Evolutionary conservation across 1,140 invertebrate genomes (phyloP).

Genomic region (Drosophila nasuta): DNA sequence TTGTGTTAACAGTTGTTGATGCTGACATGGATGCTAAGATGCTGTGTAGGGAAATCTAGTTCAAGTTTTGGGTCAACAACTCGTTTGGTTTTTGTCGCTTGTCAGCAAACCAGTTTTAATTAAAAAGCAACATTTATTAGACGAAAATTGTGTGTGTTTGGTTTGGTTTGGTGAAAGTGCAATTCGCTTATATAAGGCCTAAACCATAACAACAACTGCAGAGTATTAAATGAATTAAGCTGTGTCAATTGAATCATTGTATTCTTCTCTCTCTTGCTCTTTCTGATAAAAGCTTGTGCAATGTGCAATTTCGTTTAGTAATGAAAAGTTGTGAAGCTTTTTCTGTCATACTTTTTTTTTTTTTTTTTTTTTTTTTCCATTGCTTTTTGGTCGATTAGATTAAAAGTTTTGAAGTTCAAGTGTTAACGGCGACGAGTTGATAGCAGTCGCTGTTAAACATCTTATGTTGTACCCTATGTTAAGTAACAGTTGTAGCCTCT

Average conservation of each 20-base stretch:
- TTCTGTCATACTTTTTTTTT: not conserved
- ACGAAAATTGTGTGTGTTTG: conserved; percentile 40
- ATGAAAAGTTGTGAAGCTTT: conserved; percentile 2
- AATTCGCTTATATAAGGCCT: conserved; percentile 59
- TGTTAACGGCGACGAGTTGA: conserved; percentile 25
- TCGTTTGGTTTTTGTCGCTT: conserved; percentile 37
- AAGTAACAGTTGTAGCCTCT: not conserved
- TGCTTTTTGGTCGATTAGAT: conserved; percentile 56
- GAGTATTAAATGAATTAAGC: conserved; percentile 42
- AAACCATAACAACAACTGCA: conserved; percentile 6
- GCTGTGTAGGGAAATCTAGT: conserved; percentile 73
- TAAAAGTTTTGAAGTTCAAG: conserved; percentile 69
- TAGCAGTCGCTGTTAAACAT: conserved; percentile 25
- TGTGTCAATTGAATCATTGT: conserved; percentile 56
- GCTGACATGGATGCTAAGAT: conserved; percentile 19
- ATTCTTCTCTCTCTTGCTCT: conserved; percentile 20
- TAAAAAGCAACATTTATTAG: conserved; percentile 73
- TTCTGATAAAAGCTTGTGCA: not conserved
- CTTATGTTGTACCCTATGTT: not conserved
- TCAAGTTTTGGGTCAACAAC: conserved; percentile 72
- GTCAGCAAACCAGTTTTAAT: conserved; percentile 74
- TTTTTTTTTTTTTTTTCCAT: not conserved
- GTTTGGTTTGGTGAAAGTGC: conserved; percentile 63
- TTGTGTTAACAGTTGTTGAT: conserved; percentile 17
- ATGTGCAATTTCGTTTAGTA: conserved; percentile 12